phyloP scores from a whole-genome alignment of 2,113 vertebrate genomes.

The Callionymus lyra region DNA sequence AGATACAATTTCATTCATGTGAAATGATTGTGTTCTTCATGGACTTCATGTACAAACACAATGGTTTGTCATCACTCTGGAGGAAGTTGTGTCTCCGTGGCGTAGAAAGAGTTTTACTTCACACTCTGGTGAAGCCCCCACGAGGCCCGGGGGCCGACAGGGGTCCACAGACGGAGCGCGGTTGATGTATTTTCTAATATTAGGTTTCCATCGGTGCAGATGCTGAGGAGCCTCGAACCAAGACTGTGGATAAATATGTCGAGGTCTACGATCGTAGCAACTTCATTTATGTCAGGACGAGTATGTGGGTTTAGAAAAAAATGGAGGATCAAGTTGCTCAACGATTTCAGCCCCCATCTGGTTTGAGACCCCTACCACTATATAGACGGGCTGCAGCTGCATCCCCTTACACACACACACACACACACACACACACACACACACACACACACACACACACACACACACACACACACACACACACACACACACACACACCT shows the following conservation, averaged over 20 bases:
- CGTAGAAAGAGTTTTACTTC: too few relatives aligned
- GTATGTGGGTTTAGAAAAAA: conserved; percentile 36
- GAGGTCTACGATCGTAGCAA: background rate
- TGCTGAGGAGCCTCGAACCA: conserved; percentile 38
- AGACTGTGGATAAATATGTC: too few relatives aligned
- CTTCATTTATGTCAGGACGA: conserved; percentile 9
- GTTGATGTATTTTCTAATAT: conserved; percentile 33
- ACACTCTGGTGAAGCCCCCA: conserved; percentile 1
- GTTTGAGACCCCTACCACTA: conserved; percentile 53
- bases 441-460: conserved; percentile 9
- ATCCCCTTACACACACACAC: conserved; percentile 29
- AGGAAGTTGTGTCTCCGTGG: too few relatives aligned
- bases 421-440: conserved; percentile 8
- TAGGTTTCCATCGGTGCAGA: conserved; percentile 46
- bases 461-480: conserved; percentile 7
- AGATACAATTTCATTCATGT: too few relatives aligned
- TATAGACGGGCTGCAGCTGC: conserved; percentile 59
- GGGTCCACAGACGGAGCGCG: conserved; percentile 3
- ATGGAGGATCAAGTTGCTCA: conserved; percentile 42
- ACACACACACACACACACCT: conserved; percentile 13
- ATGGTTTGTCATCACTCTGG: too few relatives aligned
- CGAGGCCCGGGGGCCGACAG: conserved; percentile 14
- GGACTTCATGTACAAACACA: too few relatives aligned
- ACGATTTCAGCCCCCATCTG: conserved; percentile 42
- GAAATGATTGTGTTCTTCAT: too few relatives aligned